Evolutionary conservation across 2,888 invertebrate species (phyloP).

Genomic region (Hemicrepidius hirtus): DNA sequence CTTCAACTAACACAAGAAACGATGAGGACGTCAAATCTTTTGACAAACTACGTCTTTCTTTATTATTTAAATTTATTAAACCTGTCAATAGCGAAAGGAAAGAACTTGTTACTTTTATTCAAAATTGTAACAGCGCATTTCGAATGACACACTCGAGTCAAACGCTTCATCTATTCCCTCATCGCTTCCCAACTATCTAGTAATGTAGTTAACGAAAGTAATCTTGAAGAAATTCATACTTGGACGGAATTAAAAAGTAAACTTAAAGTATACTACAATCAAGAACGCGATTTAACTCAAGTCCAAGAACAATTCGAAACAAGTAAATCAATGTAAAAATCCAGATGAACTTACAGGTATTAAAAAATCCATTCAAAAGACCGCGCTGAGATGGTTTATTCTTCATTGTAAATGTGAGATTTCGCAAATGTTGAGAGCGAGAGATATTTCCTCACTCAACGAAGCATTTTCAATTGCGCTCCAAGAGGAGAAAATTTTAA

Average conservation of each 20-base stretch:
- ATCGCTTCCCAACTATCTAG: slow-evolving; percentile 8
- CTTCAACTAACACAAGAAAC: no score
- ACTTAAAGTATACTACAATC: slow-evolving; percentile 42
- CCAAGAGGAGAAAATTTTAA: slow-evolving; percentile 42
- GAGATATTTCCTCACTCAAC: slow-evolving; percentile 42
- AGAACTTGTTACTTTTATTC: not conserved
- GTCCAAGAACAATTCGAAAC: slow-evolving; percentile 50
- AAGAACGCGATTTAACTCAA: slow-evolving; percentile 40
- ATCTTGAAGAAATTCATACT: not conserved
- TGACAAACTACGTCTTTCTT: not conserved
- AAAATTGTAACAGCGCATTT: slow-evolving; percentile 7
- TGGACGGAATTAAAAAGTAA: slow-evolving; percentile 27
- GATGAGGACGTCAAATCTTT: not conserved
- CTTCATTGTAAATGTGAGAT: slow-evolving; percentile 42
- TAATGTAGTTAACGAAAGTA: slow-evolving; percentile 12
- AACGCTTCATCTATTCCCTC: not conserved
- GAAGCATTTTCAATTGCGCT: slow-evolving; percentile 45
- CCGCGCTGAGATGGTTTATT: slow-evolving; percentile 46
- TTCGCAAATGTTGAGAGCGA: slow-evolving; percentile 46
- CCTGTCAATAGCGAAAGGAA: slow-evolving; percentile 11
- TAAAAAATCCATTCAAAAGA: slow-evolving; percentile 34
- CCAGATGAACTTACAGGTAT: not conserved
- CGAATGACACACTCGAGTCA: not conserved
- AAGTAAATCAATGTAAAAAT: no score
- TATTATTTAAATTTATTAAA: slow-evolving; percentile 22